Evolutionary conservation across 2,113 vertebrate genomes (phyloP), one percentile per base, ranked within the genome.

Genomic region (Rutilus rutilus): DNA sequence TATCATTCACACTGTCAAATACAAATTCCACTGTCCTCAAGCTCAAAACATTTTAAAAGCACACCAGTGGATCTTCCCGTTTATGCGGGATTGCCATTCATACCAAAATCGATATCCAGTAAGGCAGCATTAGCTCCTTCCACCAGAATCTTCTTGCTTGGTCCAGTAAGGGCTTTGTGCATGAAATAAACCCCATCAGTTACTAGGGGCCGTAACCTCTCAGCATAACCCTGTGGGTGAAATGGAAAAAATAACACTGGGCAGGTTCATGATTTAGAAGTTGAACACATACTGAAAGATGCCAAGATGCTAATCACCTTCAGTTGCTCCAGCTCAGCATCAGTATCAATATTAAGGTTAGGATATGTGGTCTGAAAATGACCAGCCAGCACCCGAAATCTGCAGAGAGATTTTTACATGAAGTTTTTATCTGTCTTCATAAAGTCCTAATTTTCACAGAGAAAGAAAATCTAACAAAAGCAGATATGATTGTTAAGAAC

Each of bases 151-250:
- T 96, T 96, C 91, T 96, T 96, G 87, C 92, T 93, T 17, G 95
- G 93, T 19, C 95, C 94, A 50, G 90, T 96, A 1, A 96, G 94
- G 52, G 95, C 92, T 91, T 92, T 90, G 87, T 96, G 92, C 95
- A 96, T 96, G 89, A 96, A 96, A 88, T 96, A 96, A 76, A 96
- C 95, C 0, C 95, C 95, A 1, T 96, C 95, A 3, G 95, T 95
- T 88, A 96, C 95, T 60, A 96, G 87, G 45, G 95, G 95, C 0
- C 93, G 93, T 86, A 96, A 89, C 19, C 87, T 88, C 87, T 95
- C 94, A 7, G 93, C 92, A 50, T 90, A 94, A 2, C 0, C 84
- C 94, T 95, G 84, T 39, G 21, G 33, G 27, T 3, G 36, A 62
- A 83, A 33, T 23, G 36, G 10, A 21, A 12, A 9, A 57, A 74